Evolutionary conservation across 1,140 invertebrate genomes (phyloP).

Genomic region (Drosophila kohkoa): DNA sequence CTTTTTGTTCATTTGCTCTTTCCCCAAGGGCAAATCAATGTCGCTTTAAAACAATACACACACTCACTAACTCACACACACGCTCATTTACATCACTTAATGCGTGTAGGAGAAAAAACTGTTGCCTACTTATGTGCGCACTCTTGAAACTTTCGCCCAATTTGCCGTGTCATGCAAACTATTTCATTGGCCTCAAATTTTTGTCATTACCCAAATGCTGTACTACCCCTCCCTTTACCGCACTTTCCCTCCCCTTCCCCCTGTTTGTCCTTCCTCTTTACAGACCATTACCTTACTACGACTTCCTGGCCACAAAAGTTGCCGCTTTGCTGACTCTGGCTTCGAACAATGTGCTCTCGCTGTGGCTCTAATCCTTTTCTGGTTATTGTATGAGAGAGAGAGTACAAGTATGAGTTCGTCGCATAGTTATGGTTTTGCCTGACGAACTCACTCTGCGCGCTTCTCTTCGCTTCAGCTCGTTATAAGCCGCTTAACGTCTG

Average conservation of each 20-base stretch:
- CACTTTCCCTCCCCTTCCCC: not conserved
- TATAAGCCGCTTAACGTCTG: slow-evolving; percentile 67
- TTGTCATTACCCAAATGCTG: slow-evolving; percentile 52
- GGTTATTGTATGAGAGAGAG: slow-evolving; percentile 59
- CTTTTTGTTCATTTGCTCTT: slow-evolving; percentile 36
- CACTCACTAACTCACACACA: no score
- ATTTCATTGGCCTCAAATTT: slow-evolving; percentile 10
- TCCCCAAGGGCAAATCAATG: slow-evolving; percentile 54
- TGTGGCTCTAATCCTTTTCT: slow-evolving; percentile 64
- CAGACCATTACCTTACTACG: slow-evolving; percentile 74
- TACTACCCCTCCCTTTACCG: slow-evolving; percentile 14
- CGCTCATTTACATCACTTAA: not conserved
- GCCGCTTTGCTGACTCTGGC: slow-evolving; percentile 20
- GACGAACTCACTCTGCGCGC: slow-evolving; percentile 40
- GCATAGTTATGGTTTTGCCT: slow-evolving; percentile 75
- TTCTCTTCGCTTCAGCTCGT: slow-evolving; percentile 17
- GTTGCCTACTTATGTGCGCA: slow-evolving; percentile 31
- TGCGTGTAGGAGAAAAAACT: slow-evolving; percentile 5
- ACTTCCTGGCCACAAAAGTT: slow-evolving; percentile 61
- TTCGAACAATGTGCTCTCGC: slow-evolving; percentile 53
- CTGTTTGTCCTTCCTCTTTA: slow-evolving; percentile 30
- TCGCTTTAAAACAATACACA: slow-evolving; percentile 1
- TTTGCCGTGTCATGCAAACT: slow-evolving; percentile 20
- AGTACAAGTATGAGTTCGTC: slow-evolving; percentile 40
- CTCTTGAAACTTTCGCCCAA: not conserved